phyloP scores from a whole-genome alignment of 2,797 vertebrate species.

The Petrocephalus sullivani region DNA sequence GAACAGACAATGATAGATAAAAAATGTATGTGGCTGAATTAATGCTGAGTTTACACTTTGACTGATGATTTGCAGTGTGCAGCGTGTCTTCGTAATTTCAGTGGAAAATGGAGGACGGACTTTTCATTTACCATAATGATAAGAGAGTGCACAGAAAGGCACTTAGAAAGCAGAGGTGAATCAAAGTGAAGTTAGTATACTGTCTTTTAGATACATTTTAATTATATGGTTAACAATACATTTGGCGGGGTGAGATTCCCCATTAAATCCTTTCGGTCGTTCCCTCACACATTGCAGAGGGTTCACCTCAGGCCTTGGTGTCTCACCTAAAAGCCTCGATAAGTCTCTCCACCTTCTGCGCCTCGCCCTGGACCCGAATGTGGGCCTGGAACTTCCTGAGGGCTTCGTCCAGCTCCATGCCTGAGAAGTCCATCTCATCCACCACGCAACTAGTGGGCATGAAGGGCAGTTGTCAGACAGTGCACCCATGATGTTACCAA shows the following conservation, averaged over 20 bases:
- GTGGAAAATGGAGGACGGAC: not conserved
- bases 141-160: not conserved
- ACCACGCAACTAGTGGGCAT: slow-evolving; percentile 73
- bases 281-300: not conserved
- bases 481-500: not conserved
- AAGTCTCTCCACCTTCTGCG: slow-evolving; percentile 93
- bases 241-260: not conserved
- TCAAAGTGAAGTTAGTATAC: not conserved
- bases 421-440: slow-evolving; percentile 95
- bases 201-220: not conserved
- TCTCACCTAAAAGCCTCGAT: slow-evolving; percentile 91
- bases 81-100: not conserved
- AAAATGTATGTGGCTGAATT: not conserved
- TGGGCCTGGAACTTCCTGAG: slow-evolving; percentile 97
- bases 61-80: not conserved
- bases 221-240: not conserved
- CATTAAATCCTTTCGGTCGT: not conserved
- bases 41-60: not conserved
- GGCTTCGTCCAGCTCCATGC: slow-evolving; percentile 94
- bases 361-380: slow-evolving; percentile 94
- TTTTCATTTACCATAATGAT: not conserved
- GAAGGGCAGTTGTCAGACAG: not conserved
- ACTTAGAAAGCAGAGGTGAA: not conserved
- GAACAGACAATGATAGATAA: not conserved
- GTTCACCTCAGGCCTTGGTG: not conserved